Conservation (phyloP, 1,140 invertebrate species). For the Uloborus diversus region DNA sequence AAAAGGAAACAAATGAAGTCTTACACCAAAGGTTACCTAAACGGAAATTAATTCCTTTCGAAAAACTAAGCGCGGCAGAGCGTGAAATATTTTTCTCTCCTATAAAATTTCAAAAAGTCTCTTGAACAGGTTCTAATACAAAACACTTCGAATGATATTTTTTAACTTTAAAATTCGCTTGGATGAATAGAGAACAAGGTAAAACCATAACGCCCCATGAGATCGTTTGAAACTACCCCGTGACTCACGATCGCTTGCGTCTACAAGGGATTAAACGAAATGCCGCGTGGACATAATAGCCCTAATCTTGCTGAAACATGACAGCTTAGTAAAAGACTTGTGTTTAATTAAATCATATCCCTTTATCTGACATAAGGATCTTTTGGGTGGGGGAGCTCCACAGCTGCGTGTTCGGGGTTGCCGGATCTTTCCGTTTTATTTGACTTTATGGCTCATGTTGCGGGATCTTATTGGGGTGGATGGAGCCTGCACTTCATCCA, state of each 20-base stretch:
- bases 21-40: too few relatives aligned
- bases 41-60: too few relatives aligned
- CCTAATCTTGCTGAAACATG: conserved; percentile 35
- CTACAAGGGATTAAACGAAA: conserved; percentile 27
- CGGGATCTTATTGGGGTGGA: not conserved
- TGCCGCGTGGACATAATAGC: conserved; percentile 33
- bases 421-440: conserved; percentile 4
- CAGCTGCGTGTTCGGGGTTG: not conserved
- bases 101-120: too few relatives aligned
- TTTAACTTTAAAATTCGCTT: too few relatives aligned
- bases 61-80: too few relatives aligned
- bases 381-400: not conserved
- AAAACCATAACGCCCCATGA: not conserved
- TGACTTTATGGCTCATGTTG: conserved; percentile 12
- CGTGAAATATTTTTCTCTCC: too few relatives aligned
- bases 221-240: not conserved
- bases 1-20: too few relatives aligned
- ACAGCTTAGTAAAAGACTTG: conserved; percentile 43
- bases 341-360: conserved; percentile 49
- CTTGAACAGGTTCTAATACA: too few relatives aligned
- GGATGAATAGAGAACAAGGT: too few relatives aligned
- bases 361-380: conserved; percentile 25
- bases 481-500: not conserved
- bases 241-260: conserved; percentile 9
- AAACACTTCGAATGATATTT: too few relatives aligned